These are phyloP conservation scores for Ceyx cyanopectus DNA, from an alignment of 2,113 vertebrate genomes.

Conservation along the genomic window DNA sequence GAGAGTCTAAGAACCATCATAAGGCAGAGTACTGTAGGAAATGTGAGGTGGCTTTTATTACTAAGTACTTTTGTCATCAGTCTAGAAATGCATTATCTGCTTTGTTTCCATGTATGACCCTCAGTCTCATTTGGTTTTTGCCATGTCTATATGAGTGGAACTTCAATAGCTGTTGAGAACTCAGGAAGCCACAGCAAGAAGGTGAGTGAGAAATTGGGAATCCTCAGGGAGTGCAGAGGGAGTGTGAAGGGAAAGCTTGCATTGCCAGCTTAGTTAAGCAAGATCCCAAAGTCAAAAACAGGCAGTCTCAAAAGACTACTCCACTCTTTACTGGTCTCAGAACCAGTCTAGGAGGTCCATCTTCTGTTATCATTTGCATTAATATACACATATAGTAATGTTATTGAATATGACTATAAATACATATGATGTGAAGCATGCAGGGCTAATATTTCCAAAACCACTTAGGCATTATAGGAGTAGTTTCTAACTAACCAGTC, in stretches of 20 bases:
- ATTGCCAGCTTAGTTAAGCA: not conserved
- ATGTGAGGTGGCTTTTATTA: not conserved
- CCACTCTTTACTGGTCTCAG: not conserved
- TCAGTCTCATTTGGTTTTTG: not conserved
- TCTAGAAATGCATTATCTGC: not conserved
- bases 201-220: not conserved
- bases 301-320: not conserved
- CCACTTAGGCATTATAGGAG: not conserved
- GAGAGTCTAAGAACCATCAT: not conserved
- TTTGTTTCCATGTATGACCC: not conserved
- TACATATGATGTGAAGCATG: not conserved
- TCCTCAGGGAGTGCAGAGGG: not conserved
- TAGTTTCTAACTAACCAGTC: not conserved
- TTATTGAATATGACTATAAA: not conserved
- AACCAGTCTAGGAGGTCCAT: not conserved
- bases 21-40: not conserved
- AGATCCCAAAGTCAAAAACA: not conserved
- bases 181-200: not conserved
- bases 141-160: rapidly evolving
- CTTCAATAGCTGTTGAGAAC: not conserved
- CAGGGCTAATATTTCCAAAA: not conserved
- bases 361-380: not conserved
- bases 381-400: not conserved
- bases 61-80: not conserved
- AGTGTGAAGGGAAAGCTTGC: not conserved